phyloP scores from a whole-genome alignment of 2,113 vertebrate genomes.

The Craseonycteris thonglongyai region DNA sequence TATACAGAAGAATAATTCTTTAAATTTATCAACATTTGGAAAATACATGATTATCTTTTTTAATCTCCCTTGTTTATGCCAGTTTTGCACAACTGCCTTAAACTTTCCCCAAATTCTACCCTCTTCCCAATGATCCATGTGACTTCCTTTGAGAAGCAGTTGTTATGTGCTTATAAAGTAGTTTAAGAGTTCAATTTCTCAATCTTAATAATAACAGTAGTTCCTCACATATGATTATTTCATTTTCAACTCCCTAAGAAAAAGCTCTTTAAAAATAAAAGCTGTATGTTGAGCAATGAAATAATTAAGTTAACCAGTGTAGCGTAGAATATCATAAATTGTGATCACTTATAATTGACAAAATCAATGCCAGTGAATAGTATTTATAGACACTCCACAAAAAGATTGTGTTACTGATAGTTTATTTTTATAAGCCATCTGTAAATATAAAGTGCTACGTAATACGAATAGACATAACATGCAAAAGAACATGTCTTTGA shows the following conservation, averaged over 20 bases:
- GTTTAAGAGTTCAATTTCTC: not conserved
- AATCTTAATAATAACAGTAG: not conserved
- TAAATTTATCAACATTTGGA: constrained; percentile 28
- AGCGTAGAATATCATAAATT: not conserved
- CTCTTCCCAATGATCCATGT: not conserved
- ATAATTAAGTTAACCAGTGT: not conserved
- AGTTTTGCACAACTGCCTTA: not conserved
- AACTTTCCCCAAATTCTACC: not conserved
- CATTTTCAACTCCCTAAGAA: constrained; percentile 1
- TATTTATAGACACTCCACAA: not conserved
- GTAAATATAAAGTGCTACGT: constrained; percentile 32
- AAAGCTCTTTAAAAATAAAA: constrained; percentile 29
- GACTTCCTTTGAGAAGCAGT: not conserved
- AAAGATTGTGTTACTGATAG: not conserved
- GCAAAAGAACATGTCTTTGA: not conserved
- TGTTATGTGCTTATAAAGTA: not conserved
- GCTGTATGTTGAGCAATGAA: not conserved
- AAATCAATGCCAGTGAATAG: constrained; percentile 21
- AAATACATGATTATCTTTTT: not conserved
- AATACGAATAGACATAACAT: not conserved
- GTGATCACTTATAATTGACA: not conserved
- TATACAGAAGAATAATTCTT: constrained; percentile 17
- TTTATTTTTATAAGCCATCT: constrained; percentile 47
- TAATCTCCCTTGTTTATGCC: not conserved
- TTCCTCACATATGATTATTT: not conserved